Percentiles rank a stretch among this genome's conserved stretches.
Evolutionary conservation across 2,113 vertebrate species (phyloP).

Genomic region (Rhinoptilus africanus): DNA sequence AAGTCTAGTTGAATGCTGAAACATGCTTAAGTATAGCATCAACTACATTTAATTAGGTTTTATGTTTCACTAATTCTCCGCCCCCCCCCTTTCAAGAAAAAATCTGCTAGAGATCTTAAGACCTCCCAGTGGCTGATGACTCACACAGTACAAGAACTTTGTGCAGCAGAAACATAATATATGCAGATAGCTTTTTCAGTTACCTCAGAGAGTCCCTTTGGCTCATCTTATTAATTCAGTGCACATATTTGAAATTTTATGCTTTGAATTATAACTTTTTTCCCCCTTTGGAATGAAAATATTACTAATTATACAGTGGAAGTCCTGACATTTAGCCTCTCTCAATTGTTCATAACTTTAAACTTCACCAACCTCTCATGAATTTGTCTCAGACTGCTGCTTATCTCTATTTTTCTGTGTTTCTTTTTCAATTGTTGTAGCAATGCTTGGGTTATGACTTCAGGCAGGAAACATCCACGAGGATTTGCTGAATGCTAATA

Average conservation of each 20-base stretch:
- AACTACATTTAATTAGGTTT: constrained; percentile 29
- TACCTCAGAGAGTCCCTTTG: neutral
- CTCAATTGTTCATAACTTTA: neutral
- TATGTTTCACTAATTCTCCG: constrained; percentile 11
- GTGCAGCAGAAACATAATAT: neutral
- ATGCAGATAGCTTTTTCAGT: constrained; percentile 10
- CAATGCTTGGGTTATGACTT: neutral
- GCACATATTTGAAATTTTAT: neutral
- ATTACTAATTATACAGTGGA: neutral
- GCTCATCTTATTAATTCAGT: neutral
- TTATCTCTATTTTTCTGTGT: neutral
- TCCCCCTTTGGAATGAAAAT: neutral
- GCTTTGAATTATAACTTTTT: neutral
- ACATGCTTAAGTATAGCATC: neutral
- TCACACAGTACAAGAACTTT: constrained; percentile 1
- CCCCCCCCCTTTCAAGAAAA: neutral
- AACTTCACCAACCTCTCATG: neutral
- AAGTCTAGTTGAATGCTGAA: neutral
- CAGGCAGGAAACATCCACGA: neutral
- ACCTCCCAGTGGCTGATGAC: constrained; percentile 11
- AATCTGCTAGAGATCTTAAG: neutral
- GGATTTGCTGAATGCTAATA: neutral
- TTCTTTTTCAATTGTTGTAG: neutral
- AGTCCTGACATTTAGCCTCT: neutral
- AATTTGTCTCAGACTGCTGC: neutral